Evolutionary conservation across 2,113 vertebrate species (phyloP).

Genomic region (Lucifuga dentata): DNA sequence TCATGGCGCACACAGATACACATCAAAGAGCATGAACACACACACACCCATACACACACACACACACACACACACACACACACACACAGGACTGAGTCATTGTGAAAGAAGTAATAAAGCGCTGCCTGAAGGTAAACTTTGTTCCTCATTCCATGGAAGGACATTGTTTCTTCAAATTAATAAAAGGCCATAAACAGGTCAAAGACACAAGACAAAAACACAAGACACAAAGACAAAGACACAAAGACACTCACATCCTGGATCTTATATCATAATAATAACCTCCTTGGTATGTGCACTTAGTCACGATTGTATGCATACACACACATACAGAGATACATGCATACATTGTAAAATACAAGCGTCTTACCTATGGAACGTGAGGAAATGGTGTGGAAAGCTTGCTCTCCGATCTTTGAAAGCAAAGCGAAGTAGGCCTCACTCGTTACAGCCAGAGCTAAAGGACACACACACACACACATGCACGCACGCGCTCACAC

Average conservation of each 20-base stretch:
- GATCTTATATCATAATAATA: background rate
- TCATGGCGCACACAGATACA: background rate
- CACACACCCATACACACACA: background rate
- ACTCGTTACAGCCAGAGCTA: constrained; percentile 87
- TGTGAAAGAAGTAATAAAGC: constrained; percentile 29
- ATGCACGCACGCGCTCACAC: constrained; percentile 5
- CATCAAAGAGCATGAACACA: constrained; percentile 7
- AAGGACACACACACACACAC: constrained; percentile 49
- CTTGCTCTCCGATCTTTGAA: constrained; percentile 91
- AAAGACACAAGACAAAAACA: background rate
- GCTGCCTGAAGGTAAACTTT: constrained; percentile 29
- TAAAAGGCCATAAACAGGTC: constrained; percentile 13
- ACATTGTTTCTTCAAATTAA: background rate
- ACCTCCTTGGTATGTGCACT: background rate
- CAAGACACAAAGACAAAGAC: too few species aligned
- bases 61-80: background rate
- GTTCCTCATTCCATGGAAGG: background rate
- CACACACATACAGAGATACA: background rate
- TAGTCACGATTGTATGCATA: background rate
- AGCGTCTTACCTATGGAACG: constrained; percentile 86
- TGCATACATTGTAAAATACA: constrained; percentile 19
- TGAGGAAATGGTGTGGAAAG: constrained; percentile 87
- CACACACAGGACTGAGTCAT: background rate
- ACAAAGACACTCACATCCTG: background rate
- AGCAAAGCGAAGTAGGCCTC: constrained; percentile 92